These are phyloP conservation scores for Lamellibrachia columna DNA, from an alignment of 2,888 invertebrate genomes.

Conservation along the genomic window DNA sequence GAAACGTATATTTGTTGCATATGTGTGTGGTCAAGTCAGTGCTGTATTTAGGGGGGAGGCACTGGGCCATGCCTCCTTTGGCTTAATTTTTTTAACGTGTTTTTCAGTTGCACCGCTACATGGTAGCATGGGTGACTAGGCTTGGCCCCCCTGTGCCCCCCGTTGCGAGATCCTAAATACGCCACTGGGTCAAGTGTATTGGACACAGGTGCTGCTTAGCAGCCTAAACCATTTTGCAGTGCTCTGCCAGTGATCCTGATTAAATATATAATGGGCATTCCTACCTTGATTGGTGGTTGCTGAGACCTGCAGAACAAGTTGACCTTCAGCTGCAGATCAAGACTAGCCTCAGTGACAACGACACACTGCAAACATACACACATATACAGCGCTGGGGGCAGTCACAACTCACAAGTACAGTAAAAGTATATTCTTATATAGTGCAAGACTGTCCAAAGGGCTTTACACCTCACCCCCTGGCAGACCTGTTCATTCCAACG, in stretches of 20 bases:
- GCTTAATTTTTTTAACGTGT: too few relatives aligned
- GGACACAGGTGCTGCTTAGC: not conserved
- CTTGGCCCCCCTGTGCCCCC: too few relatives aligned
- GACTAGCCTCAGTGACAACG: constrained; percentile 57
- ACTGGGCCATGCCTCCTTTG: too few relatives aligned
- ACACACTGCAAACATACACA: constrained; percentile 58
- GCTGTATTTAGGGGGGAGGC: too few relatives aligned
- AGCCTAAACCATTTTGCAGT: not conserved
- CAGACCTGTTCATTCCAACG: too few relatives aligned
- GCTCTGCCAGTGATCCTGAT: not conserved
- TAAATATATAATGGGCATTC: not conserved
- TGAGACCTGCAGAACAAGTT: constrained; percentile 58
- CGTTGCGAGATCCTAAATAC: too few relatives aligned
- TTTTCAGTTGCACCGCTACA: too few relatives aligned
- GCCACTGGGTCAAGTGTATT: not conserved
- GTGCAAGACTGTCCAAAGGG: too few relatives aligned
- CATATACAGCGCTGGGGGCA: not conserved
- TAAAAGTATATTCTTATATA: constrained; percentile 17
- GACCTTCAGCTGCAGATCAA: constrained; percentile 53
- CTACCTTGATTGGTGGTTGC: constrained; percentile 56
- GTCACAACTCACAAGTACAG: too few relatives aligned
- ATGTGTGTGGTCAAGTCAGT: not conserved
- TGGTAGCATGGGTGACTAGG: too few relatives aligned
- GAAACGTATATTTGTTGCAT: not conserved
- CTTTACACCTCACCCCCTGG: too few relatives aligned